Evolutionary conservation across 1,140 invertebrate genomes (phyloP).

Genomic region (Palaemon carinicauda): DNA sequence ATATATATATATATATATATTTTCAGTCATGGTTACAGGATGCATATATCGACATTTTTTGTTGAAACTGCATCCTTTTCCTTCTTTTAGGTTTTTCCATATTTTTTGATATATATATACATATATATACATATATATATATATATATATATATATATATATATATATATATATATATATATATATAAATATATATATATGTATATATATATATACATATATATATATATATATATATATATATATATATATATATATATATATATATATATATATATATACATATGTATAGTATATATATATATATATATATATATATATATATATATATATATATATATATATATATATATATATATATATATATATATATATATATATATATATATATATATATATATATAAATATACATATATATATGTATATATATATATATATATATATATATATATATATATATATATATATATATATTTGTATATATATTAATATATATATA

Average conservation of each 20-base stretch:
- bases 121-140: neutral
- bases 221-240: neutral
- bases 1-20: too few relatives aligned
- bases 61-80: too few relatives aligned
- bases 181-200: neutral
- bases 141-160: neutral
- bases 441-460: constrained; percentile 22
- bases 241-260: neutral
- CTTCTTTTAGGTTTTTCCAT: too few relatives aligned
- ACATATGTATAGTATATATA: neutral
- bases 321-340: constrained; percentile 26
- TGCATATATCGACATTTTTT: too few relatives aligned
- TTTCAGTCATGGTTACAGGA: too few relatives aligned
- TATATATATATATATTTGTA: constrained; percentile 19
- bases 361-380: too few relatives aligned
- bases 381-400: too few relatives aligned
- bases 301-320: constrained; percentile 22
- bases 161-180: neutral
- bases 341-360: neutral
- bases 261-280: neutral
- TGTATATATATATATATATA: constrained; percentile 2
- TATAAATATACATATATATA: too few relatives aligned
- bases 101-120: neutral
- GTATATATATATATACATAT: neutral
- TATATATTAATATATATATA: too few relatives aligned